Base-by-base conservation (phyloP, 2,797 vertebrate genomes). In the Ataeniobius toweri region DNA sequence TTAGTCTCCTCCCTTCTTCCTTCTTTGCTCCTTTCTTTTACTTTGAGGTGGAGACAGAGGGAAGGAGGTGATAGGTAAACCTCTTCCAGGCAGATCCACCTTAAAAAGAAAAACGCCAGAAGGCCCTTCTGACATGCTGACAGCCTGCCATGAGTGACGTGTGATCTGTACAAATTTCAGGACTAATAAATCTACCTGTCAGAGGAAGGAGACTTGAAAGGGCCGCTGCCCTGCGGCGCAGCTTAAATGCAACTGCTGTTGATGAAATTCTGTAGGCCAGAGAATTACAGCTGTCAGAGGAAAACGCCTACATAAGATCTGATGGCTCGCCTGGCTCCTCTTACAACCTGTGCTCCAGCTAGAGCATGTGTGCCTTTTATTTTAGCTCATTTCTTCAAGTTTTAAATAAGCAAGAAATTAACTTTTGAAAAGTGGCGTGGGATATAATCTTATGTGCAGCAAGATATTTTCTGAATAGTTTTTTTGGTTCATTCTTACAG, bases 111-210 rank as follows among this genome's bases (percentile, higher is more conserved):
- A 69, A 69, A 85, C 83, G 86, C 88, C 91, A 85, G 86, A 85
- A 84, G 89, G 85, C 80, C 70, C 71, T 76, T 94, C 95, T 96
- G 96, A 97, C 97, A 93, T 91, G 93, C 96, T 97, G 97, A 97
- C 97, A 97, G 96, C 95, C 96, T 95, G 96, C 96, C 96, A 96
- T 96, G 96, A 98, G 95, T 98, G 98, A 98, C 96, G 96, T 96
- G 96, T 97, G 97, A 99, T 98, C 97, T 97, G 97, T 98, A 97
- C 97, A 98, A 97, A 98, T 98, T 98, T 99, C 97, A 98, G 96
- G 96, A 96, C 97, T 98, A 98, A 99, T 99, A 99, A 99, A 99
- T 99, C 97, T 97, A 97, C 97, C 97, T 99, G 98, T 98, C 98
- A 99, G 97, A 96, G 96, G 85, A 95, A 92, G 90, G 96, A 97